Conservation (phyloP, 37 sponge, comb jelly and placozoan genomes). For the Agelas oroides region DNA sequence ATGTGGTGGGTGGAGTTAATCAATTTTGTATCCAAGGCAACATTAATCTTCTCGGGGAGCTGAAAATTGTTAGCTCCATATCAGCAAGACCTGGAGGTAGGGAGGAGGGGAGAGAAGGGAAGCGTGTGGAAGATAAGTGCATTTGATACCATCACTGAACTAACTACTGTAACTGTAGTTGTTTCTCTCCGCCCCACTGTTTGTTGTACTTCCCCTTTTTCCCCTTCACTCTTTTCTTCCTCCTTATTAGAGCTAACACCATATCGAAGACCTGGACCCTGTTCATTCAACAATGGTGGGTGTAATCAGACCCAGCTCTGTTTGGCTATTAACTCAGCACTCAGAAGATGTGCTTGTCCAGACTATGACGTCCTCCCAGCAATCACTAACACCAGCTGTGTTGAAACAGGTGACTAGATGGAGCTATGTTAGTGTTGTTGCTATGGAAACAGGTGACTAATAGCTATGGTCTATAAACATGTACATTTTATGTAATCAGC, state of each 20-base stretch:
- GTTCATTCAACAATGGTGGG: constrained; percentile 66
- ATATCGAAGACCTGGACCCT: constrained; percentile 24
- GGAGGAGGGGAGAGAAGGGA: background rate
- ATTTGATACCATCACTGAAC: too few relatives aligned
- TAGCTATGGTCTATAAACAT: too few relatives aligned
- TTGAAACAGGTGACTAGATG: too few relatives aligned
- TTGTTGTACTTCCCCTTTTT: background rate
- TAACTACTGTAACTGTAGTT: too few relatives aligned
- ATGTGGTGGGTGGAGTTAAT: too few relatives aligned
- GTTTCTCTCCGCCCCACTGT: background rate
- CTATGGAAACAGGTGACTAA: too few relatives aligned
- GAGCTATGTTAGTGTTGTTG: too few relatives aligned
- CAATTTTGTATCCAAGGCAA: too few relatives aligned
- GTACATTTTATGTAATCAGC: too few relatives aligned
- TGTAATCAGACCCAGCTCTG: constrained; percentile 60
- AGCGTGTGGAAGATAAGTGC: too few relatives aligned
- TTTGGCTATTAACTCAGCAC: constrained; percentile 10
- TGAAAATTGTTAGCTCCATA: background rate
- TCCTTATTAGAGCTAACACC: background rate
- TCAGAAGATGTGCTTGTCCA: constrained; percentile 62
- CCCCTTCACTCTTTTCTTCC: background rate
- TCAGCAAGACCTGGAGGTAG: constrained; percentile 26
- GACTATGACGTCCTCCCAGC: constrained; percentile 24
- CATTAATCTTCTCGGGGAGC: background rate
- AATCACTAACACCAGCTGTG: background rate